phyloP scores from a whole-genome alignment of 2,797 vertebrate species.

The Pitangus sulphuratus region DNA sequence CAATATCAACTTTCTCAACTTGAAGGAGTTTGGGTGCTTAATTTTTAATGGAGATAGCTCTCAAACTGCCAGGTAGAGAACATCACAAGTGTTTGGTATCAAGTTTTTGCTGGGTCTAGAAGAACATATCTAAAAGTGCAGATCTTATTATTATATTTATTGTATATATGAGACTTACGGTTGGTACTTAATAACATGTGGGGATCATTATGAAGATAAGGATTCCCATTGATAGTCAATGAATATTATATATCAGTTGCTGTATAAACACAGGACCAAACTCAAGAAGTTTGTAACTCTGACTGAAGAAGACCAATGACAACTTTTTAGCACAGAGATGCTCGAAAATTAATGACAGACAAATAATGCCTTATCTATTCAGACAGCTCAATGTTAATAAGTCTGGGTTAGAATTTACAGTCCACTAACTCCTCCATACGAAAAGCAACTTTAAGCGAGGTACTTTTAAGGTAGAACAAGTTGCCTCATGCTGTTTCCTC shows the following conservation, averaged over 20 bases:
- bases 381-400: slow-evolving; percentile 51
- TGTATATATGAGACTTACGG: too few relatives aligned
- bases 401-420: slow-evolving; percentile 42
- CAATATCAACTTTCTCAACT: background rate
- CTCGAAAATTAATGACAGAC: slow-evolving; percentile 36
- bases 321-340: background rate
- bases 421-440: slow-evolving; percentile 38
- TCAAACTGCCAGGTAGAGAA: background rate
- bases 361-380: slow-evolving; percentile 39
- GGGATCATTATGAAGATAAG: background rate
- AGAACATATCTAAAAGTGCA: background rate
- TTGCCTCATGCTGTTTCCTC: slow-evolving; percentile 56
- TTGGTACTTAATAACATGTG: background rate
- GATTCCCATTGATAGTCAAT: accelerated
- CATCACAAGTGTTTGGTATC: background rate
- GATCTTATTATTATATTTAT: background rate
- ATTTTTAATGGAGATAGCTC: background rate
- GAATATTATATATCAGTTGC: background rate
- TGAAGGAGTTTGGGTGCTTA: background rate
- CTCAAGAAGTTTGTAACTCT: background rate
- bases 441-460: slow-evolving; percentile 29
- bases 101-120: background rate
- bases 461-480: slow-evolving; percentile 53
- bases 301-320: background rate
- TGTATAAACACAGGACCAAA: background rate